phyloP scores from a whole-genome alignment of 2,888 invertebrate species.

The Suillia variegata region DNA sequence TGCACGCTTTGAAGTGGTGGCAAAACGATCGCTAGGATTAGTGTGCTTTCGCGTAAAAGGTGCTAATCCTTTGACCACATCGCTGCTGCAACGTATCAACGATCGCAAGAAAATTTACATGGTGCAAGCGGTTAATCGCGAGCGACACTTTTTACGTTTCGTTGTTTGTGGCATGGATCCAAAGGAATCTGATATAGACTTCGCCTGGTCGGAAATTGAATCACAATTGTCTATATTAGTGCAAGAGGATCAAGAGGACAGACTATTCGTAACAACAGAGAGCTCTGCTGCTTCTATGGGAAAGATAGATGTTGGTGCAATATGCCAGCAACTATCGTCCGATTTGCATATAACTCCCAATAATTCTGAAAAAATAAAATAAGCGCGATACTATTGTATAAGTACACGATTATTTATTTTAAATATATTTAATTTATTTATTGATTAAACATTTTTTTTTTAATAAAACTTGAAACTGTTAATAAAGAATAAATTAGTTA shows the following conservation, averaged over 20 bases:
- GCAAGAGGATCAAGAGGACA: constrained; percentile 8
- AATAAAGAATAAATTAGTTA: no score
- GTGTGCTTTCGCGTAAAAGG: constrained; percentile 89
- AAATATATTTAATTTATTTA: neutral
- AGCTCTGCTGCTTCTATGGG: constrained; percentile 12
- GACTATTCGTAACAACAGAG: constrained; percentile 10
- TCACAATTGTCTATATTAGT: constrained; percentile 63
- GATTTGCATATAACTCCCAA: constrained; percentile 31
- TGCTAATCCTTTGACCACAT: constrained; percentile 72
- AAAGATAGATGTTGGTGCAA: constrained; percentile 33
- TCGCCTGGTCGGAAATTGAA: constrained; percentile 73
- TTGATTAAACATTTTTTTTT: neutral
- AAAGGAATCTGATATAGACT: constrained; percentile 73
- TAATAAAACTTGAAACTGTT: no score
- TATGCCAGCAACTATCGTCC: constrained; percentile 38
- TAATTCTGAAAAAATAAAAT: constrained; percentile 38
- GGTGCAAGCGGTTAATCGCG: constrained; percentile 75
- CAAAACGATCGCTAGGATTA: constrained; percentile 76
- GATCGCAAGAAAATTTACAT: constrained; percentile 80
- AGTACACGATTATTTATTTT: constrained; percentile 3
- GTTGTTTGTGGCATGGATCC: constrained; percentile 79
- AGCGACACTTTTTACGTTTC: constrained; percentile 77
- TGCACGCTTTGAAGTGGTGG: constrained; percentile 78
- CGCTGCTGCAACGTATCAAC: constrained; percentile 74
- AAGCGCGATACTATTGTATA: constrained; percentile 6